phyloP scores from a whole-genome alignment of 2,888 invertebrate genomes.

The Hemaris fuciformis region DNA sequence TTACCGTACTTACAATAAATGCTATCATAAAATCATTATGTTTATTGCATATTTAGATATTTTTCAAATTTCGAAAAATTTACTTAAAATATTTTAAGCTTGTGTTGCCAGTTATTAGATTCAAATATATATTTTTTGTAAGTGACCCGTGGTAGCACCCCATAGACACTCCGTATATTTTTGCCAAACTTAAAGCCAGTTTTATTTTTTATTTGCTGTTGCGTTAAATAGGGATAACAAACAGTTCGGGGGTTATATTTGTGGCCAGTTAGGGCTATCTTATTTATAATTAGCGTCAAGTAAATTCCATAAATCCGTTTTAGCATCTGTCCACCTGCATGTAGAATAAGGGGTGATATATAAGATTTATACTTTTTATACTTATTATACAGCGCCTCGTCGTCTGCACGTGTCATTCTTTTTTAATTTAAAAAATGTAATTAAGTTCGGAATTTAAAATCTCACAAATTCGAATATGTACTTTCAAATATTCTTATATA shows the following conservation, averaged over 20 bases:
- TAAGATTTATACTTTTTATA: neutral
- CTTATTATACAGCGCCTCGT: neutral
- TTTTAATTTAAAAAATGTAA: neutral
- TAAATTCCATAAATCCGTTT: neutral
- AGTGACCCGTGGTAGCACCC: neutral
- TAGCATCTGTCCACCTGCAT: neutral
- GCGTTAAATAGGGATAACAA: neutral
- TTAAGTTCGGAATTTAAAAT: neutral
- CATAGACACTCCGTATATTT: neutral
- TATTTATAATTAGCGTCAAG: neutral
- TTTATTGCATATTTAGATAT: no score
- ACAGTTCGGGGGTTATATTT: neutral
- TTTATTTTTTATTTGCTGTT: neutral
- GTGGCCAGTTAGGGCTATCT: neutral
- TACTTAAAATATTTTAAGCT: neutral
- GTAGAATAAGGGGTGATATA: neutral
- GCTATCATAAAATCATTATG: neutral
- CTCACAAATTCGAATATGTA: neutral
- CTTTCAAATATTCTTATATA: conserved; percentile 8
- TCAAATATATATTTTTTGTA: neutral
- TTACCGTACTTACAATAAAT: neutral
- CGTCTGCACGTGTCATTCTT: conserved; percentile 5
- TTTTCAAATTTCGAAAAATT: no score
- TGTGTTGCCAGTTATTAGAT: neutral
- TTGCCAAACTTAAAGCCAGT: conserved; percentile 3